Percentiles rank a stretch among this genome's conserved stretches.
Conservation (phyloP, 1,140 invertebrate genomes). For the Heliconius nattereri region DNA sequence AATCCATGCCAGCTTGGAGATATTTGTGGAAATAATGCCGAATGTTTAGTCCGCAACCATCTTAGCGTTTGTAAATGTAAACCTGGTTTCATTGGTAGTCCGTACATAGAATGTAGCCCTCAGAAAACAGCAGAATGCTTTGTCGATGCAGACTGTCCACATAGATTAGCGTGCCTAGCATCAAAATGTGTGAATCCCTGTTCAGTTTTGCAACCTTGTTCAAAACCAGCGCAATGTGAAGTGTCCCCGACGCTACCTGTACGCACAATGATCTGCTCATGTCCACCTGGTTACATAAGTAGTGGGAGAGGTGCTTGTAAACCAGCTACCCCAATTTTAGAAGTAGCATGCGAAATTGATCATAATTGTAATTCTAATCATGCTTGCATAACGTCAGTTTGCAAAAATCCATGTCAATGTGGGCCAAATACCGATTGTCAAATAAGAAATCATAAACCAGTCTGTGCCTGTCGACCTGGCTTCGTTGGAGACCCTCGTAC, state of each 20-base stretch:
- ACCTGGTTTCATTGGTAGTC: constrained; percentile 87
- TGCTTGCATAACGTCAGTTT: constrained; percentile 90
- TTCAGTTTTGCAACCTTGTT: constrained; percentile 88
- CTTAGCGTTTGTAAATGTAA: constrained; percentile 92
- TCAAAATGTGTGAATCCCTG: constrained; percentile 93
- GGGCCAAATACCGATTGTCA: constrained; percentile 90
- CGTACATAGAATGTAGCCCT: constrained; percentile 88
- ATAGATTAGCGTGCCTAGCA: constrained; percentile 89
- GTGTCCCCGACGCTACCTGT: constrained; percentile 91
- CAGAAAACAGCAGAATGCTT: constrained; percentile 89
- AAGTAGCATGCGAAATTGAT: constrained; percentile 87
- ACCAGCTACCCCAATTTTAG: constrained; percentile 84
- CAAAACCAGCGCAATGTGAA: constrained; percentile 89
- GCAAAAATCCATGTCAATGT: constrained; percentile 90
- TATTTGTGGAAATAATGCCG: constrained; percentile 88
- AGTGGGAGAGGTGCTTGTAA: constrained; percentile 90
- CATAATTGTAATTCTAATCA: constrained; percentile 88
- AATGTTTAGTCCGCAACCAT: constrained; percentile 91
- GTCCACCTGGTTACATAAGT: constrained; percentile 93
- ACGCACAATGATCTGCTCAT: constrained; percentile 93
- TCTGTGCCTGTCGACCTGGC: constrained; percentile 90
- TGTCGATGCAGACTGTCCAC: constrained; percentile 90
- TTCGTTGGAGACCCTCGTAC: constrained; percentile 91
- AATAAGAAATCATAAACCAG: constrained; percentile 90
- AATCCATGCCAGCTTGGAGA: constrained; percentile 91